These are phyloP conservation scores for Rhyzopertha dominica DNA, from an alignment of 1,140 invertebrate genomes.

Conservation along the genomic window DNA sequence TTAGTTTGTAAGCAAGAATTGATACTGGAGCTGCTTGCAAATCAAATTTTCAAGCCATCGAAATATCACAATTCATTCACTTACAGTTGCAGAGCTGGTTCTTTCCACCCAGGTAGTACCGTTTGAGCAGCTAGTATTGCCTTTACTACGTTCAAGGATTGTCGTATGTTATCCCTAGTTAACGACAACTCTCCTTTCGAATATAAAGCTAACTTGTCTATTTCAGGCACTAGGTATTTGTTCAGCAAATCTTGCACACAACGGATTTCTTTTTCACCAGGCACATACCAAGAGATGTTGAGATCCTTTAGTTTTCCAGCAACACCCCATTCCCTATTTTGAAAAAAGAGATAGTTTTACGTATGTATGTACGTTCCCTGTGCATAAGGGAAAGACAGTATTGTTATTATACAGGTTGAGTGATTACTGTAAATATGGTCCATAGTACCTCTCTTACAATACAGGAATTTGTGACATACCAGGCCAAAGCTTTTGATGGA, in stretches of 20 bases:
- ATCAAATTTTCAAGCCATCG: too few relatives aligned
- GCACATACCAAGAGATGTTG: conserved; percentile 72
- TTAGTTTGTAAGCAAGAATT: too few relatives aligned
- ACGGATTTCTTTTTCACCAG: conserved; percentile 62
- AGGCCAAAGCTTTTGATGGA: too few relatives aligned
- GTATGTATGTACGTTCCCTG: too few relatives aligned
- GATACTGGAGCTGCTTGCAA: too few relatives aligned
- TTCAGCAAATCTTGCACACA: conserved; percentile 60
- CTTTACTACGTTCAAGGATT: conserved; percentile 46
- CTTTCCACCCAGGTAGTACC: conserved; percentile 58
- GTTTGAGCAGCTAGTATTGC: conserved; percentile 53
- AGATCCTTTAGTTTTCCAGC: conserved; percentile 60
- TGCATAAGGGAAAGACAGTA: too few relatives aligned
- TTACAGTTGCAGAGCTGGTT: conserved; percentile 52
- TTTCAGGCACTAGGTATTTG: conserved; percentile 56
- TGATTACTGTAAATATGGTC: too few relatives aligned
- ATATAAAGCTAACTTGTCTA: conserved; percentile 52
- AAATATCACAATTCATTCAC: too few relatives aligned
- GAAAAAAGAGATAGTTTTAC: conserved; percentile 19
- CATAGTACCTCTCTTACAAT: too few relatives aligned
- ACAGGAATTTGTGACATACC: too few relatives aligned
- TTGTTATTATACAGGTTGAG: too few relatives aligned
- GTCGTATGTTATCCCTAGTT: conserved; percentile 43
- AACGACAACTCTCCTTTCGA: conserved; percentile 42
- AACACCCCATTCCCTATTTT: conserved; percentile 80